Evolutionary conservation across 2,113 vertebrate genomes (phyloP).

Genomic region (Epinephelus fuscoguttatus): DNA sequence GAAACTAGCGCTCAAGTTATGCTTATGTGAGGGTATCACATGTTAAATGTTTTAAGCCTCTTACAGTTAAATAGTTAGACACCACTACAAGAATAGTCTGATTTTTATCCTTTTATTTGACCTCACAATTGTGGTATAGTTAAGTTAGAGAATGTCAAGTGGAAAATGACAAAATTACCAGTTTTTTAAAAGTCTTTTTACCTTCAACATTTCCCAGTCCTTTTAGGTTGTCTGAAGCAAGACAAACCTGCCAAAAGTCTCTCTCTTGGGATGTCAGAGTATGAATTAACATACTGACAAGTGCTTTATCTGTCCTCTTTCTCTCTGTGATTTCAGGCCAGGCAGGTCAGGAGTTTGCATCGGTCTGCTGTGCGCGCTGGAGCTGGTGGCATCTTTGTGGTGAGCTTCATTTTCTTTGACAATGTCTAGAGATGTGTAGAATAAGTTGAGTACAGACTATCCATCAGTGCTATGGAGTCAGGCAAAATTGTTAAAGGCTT

Average conservation of each 20-base stretch:
- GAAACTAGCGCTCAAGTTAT: not conserved
- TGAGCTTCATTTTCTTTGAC: conserved; percentile 75
- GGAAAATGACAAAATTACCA: not conserved
- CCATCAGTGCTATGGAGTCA: too few species aligned
- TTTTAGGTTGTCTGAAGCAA: not conserved
- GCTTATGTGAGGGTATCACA: not conserved
- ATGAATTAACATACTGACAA: not conserved
- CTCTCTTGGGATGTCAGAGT: not conserved
- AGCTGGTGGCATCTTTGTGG: conserved; percentile 95
- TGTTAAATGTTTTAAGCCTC: not conserved
- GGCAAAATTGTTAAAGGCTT: not conserved
- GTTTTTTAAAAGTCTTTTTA: not conserved
- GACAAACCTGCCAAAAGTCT: not conserved
- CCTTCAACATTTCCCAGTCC: not conserved
- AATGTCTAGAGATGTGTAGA: not conserved
- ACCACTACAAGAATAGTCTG: too few species aligned
- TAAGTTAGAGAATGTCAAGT: not conserved
- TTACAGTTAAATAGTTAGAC: too few species aligned
- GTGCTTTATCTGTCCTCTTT: conserved; percentile 5
- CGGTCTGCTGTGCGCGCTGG: conserved; percentile 85
- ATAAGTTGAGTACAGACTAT: not conserved
- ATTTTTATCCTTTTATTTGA: not conserved
- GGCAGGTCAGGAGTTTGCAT: conserved; percentile 88
- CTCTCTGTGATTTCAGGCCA: conserved; percentile 82
- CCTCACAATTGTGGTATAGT: not conserved